phyloP scores from a whole-genome alignment of 2,113 vertebrate species.

The rabbit (Oryctolagus cuniculus) region DNA sequence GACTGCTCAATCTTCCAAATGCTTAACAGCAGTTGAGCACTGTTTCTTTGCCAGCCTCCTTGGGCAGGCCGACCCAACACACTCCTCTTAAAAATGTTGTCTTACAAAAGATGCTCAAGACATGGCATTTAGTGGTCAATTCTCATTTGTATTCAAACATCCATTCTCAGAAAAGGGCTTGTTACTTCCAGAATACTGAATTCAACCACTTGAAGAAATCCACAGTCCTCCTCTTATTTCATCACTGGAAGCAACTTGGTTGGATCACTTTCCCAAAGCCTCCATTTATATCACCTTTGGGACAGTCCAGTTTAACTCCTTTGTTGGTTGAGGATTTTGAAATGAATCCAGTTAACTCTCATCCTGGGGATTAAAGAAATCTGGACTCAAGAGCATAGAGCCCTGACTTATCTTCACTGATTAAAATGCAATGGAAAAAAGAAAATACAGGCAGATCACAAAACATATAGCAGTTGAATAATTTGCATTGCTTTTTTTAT shows the following conservation, averaged over 20 bases:
- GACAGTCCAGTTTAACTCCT: not conserved
- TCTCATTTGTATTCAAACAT: not conserved
- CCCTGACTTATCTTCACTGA: not conserved
- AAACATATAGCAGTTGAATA: not conserved
- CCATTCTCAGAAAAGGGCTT: not conserved
- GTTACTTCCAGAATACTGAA: not conserved
- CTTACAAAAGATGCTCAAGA: not conserved
- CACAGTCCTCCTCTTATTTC: not conserved
- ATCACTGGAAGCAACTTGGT: not conserved
- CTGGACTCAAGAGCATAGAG: not conserved
- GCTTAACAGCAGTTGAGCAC: not conserved
- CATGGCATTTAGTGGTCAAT: not conserved
- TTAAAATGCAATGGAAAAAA: not conserved
- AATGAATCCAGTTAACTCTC: not conserved
- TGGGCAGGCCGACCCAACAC: not conserved
- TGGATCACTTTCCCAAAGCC: not conserved
- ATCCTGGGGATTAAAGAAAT: not conserved
- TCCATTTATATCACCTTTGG: not conserved
- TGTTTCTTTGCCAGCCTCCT: not conserved
- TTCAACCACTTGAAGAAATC: not conserved
- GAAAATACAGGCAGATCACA: not conserved
- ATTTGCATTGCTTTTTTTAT: not conserved
- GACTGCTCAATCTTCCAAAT: not conserved
- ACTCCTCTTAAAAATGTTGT: not conserved
- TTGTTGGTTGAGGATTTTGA: not conserved